phyloP scores from a whole-genome alignment of 2,113 vertebrate species.

The Aramus guarauna region DNA sequence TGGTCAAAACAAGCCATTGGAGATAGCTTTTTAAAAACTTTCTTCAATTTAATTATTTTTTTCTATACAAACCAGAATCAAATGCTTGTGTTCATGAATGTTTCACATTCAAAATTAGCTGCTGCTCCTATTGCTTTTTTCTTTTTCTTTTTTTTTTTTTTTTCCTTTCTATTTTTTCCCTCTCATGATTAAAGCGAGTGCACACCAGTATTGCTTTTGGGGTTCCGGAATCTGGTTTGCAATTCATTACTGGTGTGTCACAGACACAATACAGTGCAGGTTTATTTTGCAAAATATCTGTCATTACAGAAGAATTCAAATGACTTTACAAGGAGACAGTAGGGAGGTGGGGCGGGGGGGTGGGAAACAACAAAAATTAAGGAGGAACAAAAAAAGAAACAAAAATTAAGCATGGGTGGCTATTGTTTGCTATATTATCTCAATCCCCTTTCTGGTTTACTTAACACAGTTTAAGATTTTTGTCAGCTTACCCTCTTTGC shows the following conservation, averaged over 20 bases:
- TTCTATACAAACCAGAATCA: neutral
- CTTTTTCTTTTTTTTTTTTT: neutral
- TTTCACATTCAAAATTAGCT: neutral
- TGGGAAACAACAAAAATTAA: neutral
- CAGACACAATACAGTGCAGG: neutral
- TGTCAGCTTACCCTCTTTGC: neutral
- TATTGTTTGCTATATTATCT: neutral
- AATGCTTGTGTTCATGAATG: neutral
- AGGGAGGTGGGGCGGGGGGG: too few species aligned
- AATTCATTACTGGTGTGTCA: neutral
- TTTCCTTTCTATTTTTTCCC: neutral
- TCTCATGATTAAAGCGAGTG: neutral
- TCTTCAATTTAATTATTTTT: neutral
- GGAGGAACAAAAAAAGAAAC: too few species aligned
- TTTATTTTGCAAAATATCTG: neutral
- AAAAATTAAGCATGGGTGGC: neutral
- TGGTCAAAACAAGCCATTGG: neutral
- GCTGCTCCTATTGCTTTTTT: neutral
- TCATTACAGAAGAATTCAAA: neutral
- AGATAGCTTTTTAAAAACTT: neutral
- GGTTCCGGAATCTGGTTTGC: neutral
- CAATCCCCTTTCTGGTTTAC: neutral
- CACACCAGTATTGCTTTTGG: neutral
- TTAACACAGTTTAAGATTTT: neutral
- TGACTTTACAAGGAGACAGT: neutral